Base-by-base conservation (phyloP, 2,888 invertebrate genomes). In the Tromatobia lineatoria region DNA sequence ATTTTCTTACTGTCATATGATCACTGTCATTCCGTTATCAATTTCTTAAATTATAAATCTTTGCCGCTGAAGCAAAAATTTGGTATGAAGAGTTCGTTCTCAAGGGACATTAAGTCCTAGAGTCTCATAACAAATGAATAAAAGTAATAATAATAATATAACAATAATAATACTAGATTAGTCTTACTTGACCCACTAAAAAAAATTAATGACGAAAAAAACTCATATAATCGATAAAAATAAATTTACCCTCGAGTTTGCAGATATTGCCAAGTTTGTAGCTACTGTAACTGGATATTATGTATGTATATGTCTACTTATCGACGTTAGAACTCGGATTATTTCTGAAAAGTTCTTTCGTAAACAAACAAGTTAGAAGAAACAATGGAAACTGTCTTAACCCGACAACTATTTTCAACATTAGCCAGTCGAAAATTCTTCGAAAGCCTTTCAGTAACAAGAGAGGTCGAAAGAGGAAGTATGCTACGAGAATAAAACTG, bases 401-500 rank as follows among this genome's bases (percentile, higher is more conserved):
- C 18, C 7, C 2, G 61, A 61, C 61, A 38, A 34, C n/a, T 7
- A 61, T 61, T 38, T 66, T 45, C 66, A 15, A 15, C 3, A 23
- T 66, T 45, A 45, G 23, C 23, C 10, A 38, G 42, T 66, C 13
- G 42, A 45, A 45, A 66, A 45, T 45, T 45, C 20, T n/a, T n/a
- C 1, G 45, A 57, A 59, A 18, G 73, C 13, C 23, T 42, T 54
- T 57, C 6, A n/a, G 73, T 59, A 59, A 59, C 20, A 18, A n/a
- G 59, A 59, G n/a, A 73, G 59, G 23, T 61, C 38, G 29, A 2
- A 11, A 29, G 29, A 61, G 42, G n/a, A 54, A 73, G 54, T 57
- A 59, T 59, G 59, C 47, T 34, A 61, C 7, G 47, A 77, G 54
- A 52, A 67, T 67, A 15, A 70, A 59, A 69, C 34, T 20, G n/a